Evolutionary conservation across 2,113 vertebrate genomes (phyloP), one percentile per base, ranked within the genome.

Genomic region (Aspidoscelis tigris): DNA sequence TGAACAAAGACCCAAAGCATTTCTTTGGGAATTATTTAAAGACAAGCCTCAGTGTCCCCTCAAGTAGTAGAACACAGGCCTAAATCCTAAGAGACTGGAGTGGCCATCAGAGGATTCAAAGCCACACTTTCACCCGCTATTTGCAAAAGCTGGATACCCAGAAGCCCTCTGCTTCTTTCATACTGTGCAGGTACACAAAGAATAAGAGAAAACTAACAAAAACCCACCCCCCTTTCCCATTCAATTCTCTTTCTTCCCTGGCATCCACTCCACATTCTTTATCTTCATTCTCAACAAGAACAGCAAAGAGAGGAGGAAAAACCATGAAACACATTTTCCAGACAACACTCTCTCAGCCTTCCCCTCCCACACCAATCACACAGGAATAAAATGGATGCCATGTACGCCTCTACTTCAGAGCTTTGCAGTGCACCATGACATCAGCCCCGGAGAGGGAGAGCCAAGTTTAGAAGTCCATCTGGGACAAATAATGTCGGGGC

Each of bases 391-490:
- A 73, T 44, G 74, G 91, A 92, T 82, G 93, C 90, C 79, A 71
- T 68, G 88, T 86, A 80, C 68, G 78, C 82, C 87, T 90, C 80
- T 81, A 71, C 69, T 83, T 80, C 53, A 5, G 76, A 79, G 85
- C 90, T 89, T 84, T 81, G 84, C 85, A 86, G 83, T 89, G 88
- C 70, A 82, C 90, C 91, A 95, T 94, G 92, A 95, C 93, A 92
- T 94, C 93, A 95, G 84, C 5, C 55, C 53, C 2, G 81, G 14
- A 74, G 64, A 82, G 78, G 21, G 87, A 82, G 88, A 92, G 93
- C 93, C 93, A 94, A 95, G 88, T 91, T 89, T 83, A 92, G 85
- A 93, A 84, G 91, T 94, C 88, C 93, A 95, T 91, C 93, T 92
- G 90, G 93, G 89, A 95, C 90, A 93, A 94, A 93, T 87, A 92